Base-by-base conservation (phyloP, 1,140 invertebrate genomes). In the Luehdorfia chinensis region DNA sequence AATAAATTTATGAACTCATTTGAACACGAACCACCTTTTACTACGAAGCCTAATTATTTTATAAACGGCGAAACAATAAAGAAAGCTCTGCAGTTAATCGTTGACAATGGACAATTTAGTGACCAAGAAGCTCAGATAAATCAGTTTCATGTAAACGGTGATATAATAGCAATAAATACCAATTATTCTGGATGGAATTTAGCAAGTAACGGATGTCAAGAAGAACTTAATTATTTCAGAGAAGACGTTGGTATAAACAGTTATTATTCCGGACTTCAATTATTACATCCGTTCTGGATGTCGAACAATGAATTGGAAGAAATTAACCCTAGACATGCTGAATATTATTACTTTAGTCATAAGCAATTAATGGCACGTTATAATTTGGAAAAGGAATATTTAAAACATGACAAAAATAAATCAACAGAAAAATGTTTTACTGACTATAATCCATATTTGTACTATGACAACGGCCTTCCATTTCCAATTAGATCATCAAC, bases 231-330 rank as follows among this genome's bases (percentile, higher is more conserved):
- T 19, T 94, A 95, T 80, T 94, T 93, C 78, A 91, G 89, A 31
- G 92, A 94, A 70, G 93, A 93, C 66, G 86, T 91, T 49, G 88
- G 89, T 28, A 76, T 94, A 8, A 94, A 94, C 75, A 83, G 90
- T n/a, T 93, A 89, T 73, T 92, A 94, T 81, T 93, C 90, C 74
- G 91, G 92, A 55, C 79, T 91, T 68, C 90, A 93, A 57, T 68
- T 90, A 39, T 73, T 89, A 19, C 92, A 92, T 73, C 92, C 93
- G 18, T 91, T 90, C 87, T 93, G 90, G 90, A 73, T 92, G 68
- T 84, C 75, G 13, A 88, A 87, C 37, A 86, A 88, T 28, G 88
- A 90, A 16, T 73, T 88, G 14, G 84, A 86, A 12, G 83, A 87
- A 47, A 87, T 87, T 12, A 86, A 90, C 49, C 69, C 88, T 49